Evolutionary conservation across 64 coral and sea anemone species (phyloP), one percentile per base, ranked within the genome.

Genomic region (Cladopsammia gracilis): DNA sequence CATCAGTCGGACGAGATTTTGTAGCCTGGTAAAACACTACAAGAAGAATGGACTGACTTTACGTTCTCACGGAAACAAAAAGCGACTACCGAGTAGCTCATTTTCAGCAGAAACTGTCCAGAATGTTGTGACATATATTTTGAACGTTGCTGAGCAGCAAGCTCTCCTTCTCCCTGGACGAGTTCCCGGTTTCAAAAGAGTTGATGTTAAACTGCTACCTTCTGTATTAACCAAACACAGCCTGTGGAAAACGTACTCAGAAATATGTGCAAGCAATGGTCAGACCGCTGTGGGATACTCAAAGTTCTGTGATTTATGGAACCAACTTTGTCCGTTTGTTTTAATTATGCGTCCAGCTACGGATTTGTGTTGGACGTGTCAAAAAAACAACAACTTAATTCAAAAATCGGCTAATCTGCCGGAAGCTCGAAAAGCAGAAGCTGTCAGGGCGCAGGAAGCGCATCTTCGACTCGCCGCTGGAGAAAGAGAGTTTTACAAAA

Each of bases 301-400:
- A 15, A 94, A 88, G 48, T 94, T 94, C 59, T 52, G 50, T 49
- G 74, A 76, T 64, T 26, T 94, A 42, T 90, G 93, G 93, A 89
- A 89, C 4, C 64, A 70, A 5, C 85, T 95, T 8, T 59, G 45
- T 13, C 87, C 75, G 6, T 62, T 71, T 76, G 53, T 94, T 34
- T 5, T 94, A 7, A 89, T 94, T 7, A 89, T 89, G 76, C 70
- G 25, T 5, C 78, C 86, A 58, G 68, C 64, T 23, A 82, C 85
- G 12, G 86, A 94, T 46, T 42, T 94, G 15, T 94, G 92, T 86
- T 69, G 51, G 26, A 94, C 92, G 26, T 94, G 92, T 57, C 86
- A 94, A 83, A 66, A 78, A 24, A 93, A 80, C 42, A 88, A 81
- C 69, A 75, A 26, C 24, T 68, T 82, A 19, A 88, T 94, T 43